These are phyloP conservation scores for Colletes latitarsis DNA, from an alignment of 1,140 invertebrate species.

Conservation along the genomic window DNA sequence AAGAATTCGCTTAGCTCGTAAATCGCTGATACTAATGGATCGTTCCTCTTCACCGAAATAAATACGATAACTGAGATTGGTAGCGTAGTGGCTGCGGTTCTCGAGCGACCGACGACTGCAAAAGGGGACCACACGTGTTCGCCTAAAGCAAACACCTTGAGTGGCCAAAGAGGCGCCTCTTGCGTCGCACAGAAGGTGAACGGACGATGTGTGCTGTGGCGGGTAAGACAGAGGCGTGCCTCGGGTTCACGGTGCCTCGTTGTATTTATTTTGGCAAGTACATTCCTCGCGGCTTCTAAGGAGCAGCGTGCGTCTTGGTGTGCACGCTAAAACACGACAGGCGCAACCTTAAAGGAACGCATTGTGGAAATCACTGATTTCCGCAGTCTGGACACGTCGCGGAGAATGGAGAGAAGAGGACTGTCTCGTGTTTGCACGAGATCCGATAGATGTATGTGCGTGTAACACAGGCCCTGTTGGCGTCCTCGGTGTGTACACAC, in stretches of 20 bases:
- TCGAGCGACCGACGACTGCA: too few relatives aligned
- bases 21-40: too few relatives aligned
- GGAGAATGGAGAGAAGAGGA: constrained; percentile 1
- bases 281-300: background rate
- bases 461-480: background rate
- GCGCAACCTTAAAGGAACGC: constrained; percentile 14
- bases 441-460: background rate
- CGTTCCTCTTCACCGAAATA: too few relatives aligned
- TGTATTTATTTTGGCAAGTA: constrained; percentile 45
- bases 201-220: background rate
- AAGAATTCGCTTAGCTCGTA: too few relatives aligned
- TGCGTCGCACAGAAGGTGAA: constrained; percentile 1
- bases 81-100: too few relatives aligned
- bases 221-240: constrained; percentile 24
- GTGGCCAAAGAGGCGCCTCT: constrained; percentile 26
- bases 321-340: constrained; percentile 12
- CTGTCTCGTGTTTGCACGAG: constrained; percentile 17
- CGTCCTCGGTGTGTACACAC: background rate
- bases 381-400: constrained; percentile 38
- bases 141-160: constrained; percentile 35
- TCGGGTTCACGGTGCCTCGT: constrained; percentile 7
- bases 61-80: too few relatives aligned
- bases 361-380: constrained; percentile 40
- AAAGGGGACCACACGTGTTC: constrained; percentile 3
- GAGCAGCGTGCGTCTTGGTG: background rate